Base-by-base conservation (phyloP, 1,140 invertebrate genomes). In the Limonius californicus region DNA sequence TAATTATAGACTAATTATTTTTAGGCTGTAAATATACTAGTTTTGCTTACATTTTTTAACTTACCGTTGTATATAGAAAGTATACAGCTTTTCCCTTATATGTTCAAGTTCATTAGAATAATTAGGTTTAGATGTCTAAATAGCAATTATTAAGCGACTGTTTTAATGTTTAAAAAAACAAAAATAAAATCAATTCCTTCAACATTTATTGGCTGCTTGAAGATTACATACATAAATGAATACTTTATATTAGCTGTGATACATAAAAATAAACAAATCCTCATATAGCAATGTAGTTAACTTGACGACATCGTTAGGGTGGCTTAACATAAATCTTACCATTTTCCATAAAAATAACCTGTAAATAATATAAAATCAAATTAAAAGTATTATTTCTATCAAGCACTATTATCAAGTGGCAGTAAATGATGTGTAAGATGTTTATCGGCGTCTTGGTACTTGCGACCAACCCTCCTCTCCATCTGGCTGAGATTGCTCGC, bases 271-370 rank as follows among this genome's bases (percentile, higher is more conserved):
- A 2, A 39, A 39, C n/a, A 39, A 11, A 12, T 39, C n/a, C n/a
- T n/a, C n/a, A n/a, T n/a, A n/a, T n/a, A 32, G 27, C 4, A 32
- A 32, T 32, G 27, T 32, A 6, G 11, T 32, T 32, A 32, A 4
- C 4, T 6, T 4, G 4, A 11, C 11, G 27, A 32, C 11, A 32
- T 32, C 27, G 4, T 11, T 6, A 32, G 4, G 27, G 4, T 6
- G 27, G 4, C 11, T 32, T 32, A 11, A 6, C 11, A 32, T 6
- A 32, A 32, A 50, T 18, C 19, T 50, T 58, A 62, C 61, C 61
- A 62, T 42, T 57, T 62, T 57, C 61, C 61, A 42, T 57, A 42
- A 58, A 57, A 55, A 61, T 47, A 62, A 27, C 61, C 61, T 62
- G 61, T 9, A 62, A 62, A 19, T 9, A 43, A 62, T 27, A 57